A percentile compares a stretch with the other conserved stretches of the same genome.
Evolutionary conservation across 2,888 invertebrate species (phyloP).

Genomic region (Stenolophus ochropezus): DNA sequence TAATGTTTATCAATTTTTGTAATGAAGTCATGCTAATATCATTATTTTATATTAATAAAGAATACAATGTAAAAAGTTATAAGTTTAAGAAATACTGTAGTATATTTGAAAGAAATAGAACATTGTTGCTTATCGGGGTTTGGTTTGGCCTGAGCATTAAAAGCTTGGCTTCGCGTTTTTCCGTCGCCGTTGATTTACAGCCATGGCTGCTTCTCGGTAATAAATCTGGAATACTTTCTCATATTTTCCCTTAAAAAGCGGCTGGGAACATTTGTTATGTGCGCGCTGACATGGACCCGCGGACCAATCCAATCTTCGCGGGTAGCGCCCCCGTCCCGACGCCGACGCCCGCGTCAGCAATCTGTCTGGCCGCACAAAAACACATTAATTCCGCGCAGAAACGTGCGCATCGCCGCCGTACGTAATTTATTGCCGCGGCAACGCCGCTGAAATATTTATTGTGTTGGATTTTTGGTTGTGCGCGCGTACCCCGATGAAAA

Average conservation of each 20-base stretch:
- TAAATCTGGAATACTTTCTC: constrained; percentile 67
- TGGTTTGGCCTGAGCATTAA: constrained; percentile 14
- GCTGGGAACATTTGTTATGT: constrained; percentile 58
- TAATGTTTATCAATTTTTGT: no score
- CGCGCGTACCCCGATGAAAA: constrained; percentile 47
- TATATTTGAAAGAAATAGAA: not conserved
- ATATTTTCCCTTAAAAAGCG: constrained; percentile 65
- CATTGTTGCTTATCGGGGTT: not conserved
- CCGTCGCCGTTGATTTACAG: constrained; percentile 66
- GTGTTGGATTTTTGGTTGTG: constrained; percentile 57
- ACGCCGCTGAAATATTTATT: constrained; percentile 57
- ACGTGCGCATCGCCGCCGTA: constrained; percentile 37
- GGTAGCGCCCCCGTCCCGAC: not conserved
- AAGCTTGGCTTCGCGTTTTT: constrained; percentile 61
- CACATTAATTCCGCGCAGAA: constrained; percentile 56
- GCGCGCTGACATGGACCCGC: constrained; percentile 48
- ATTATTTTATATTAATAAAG: no score
- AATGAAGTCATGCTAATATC: no score
- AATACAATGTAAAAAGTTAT: no score
- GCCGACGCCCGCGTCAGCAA: constrained; percentile 49
- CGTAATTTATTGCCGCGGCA: constrained; percentile 54
- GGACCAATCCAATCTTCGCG: constrained; percentile 60
- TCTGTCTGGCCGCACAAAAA: constrained; percentile 59
- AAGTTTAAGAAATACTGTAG: no score
- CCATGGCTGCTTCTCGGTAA: constrained; percentile 63